phyloP scores from a whole-genome alignment of 2,888 invertebrate species.

The Xestoiulus laeticollis region DNA sequence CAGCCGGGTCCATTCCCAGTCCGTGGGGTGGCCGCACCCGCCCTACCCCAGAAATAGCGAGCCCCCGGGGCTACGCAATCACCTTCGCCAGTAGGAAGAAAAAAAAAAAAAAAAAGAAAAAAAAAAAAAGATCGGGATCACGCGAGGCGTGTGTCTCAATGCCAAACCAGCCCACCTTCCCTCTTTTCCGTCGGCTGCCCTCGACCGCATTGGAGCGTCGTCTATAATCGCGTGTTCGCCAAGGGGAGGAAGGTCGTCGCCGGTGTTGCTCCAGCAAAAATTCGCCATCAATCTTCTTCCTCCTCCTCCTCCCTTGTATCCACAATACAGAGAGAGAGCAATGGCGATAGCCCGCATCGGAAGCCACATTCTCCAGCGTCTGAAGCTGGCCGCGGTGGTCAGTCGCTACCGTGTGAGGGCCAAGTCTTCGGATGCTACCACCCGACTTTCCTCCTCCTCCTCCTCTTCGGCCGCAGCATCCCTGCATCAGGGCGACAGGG shows the following conservation, averaged over 20 bases:
- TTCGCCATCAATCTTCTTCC: not conserved
- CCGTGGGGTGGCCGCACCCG: not conserved
- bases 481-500: not conserved
- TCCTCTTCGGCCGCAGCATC: not conserved
- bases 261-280: not conserved
- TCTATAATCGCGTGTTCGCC: not conserved
- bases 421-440: not conserved
- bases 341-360: not conserved
- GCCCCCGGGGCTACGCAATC: too few relatives aligned
- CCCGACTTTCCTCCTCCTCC: not conserved
- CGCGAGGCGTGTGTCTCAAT: not conserved
- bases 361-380: not conserved
- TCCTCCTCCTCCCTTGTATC: not conserved
- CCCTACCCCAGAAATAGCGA: constrained; percentile 13
- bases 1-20: not conserved
- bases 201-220: not conserved
- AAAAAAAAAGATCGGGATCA: not conserved
- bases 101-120: too few relatives aligned
- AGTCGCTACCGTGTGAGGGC: not conserved
- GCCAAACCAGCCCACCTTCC: not conserved
- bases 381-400: not conserved
- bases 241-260: not conserved
- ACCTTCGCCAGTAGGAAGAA: too few relatives aligned
- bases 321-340: not conserved
- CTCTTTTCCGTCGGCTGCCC: not conserved